Base-by-base conservation (phyloP, 2,797 vertebrate genomes). In the Phrynocephalus forsythii region DNA sequence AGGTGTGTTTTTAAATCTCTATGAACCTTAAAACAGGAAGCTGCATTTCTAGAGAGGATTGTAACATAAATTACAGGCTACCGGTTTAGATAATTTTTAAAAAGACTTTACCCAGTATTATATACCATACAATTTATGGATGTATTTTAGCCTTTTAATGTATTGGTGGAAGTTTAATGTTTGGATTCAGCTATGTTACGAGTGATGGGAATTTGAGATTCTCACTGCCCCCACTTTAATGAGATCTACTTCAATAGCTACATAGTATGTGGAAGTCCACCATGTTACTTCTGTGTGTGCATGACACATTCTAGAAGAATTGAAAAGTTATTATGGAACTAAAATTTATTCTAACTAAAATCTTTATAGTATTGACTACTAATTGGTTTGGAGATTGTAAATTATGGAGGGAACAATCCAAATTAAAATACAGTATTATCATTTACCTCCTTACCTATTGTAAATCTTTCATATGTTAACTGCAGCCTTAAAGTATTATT, bases 1-100 rank as follows among this genome's bases (percentile, higher is more conserved):
- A 60, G 33, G 38, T 30, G 33, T 20, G 22, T 38, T 28, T 87
- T 5, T 26, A n/a, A 81, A 26, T 44, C 7, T 67, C 89, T 93
- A 89, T 83, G 77, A 13, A 48, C 5, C 73, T 83, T 89, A 87
- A 78, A 30, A 78, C 50, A 78, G 28, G 26, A 52, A 75, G 90
- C 77, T 73, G 77, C 67, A 85, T 87, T 84, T 44, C 81, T 79
- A 52, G 6, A 79, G 71, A 7, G 7, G 1, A 9, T 56, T 20
- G 20, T 26, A 79, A 26, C 90, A 48, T 44, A 6, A 0, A 79
- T 67, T 86, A 38, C 9, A 56, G 22, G 20, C 77, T 68, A 48
- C 56, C 13, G 38, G 38, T 44, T 52, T 24, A n/a, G 56, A 85
- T 68, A 56, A 52, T 8, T 66, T 88, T 44, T 52, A 15, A 83